Evolutionary conservation across 2,797 vertebrate species (phyloP).

Genomic region (Todus mexicanus): DNA sequence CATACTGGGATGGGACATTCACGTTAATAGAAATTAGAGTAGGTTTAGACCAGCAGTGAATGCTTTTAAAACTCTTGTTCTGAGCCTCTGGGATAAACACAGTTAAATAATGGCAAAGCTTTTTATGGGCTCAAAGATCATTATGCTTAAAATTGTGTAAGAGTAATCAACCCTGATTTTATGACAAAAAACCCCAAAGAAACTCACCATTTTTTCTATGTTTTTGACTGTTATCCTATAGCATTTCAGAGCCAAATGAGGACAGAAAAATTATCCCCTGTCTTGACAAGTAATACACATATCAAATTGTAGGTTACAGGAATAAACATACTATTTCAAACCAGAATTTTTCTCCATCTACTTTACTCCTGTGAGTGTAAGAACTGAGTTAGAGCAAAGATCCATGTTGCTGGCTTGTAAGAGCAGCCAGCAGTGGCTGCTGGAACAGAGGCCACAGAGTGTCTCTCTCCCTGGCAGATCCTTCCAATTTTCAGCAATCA

Average conservation of each 20-base stretch:
- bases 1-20: background rate
- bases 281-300: background rate
- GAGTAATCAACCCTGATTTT: background rate
- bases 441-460: background rate
- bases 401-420: accelerated
- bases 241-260: background rate
- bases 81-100: background rate
- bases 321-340: background rate
- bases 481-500: background rate
- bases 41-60: background rate
- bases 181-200: background rate
- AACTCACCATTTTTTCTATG: background rate
- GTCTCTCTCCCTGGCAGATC: background rate
- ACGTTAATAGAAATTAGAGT: background rate
- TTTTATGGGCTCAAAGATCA: background rate
- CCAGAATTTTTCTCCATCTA: background rate
- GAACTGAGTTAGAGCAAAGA: background rate
- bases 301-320: background rate
- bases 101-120: background rate
- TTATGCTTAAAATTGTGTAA: background rate
- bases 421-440: background rate
- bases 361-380: background rate
- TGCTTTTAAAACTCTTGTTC: background rate
- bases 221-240: background rate
- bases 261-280: background rate